phyloP scores from a whole-genome alignment of 2,888 invertebrate species.

The Thecocarcelia acutangulata region DNA sequence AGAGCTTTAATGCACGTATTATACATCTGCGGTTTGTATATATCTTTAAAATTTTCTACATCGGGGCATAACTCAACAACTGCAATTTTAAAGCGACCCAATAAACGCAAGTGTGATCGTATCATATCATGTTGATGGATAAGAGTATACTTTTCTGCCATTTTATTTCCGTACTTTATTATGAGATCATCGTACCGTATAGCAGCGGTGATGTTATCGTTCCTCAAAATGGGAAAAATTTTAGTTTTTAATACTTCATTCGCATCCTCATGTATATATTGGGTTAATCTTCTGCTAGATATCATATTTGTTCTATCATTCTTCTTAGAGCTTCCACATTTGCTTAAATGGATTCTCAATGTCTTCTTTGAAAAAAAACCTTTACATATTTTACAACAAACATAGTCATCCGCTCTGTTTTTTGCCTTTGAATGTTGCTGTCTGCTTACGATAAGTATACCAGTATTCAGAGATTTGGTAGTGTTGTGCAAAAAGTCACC shows the following conservation, averaged over 20 bases:
- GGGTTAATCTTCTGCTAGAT: neutral
- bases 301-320: neutral
- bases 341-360: neutral
- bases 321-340: neutral
- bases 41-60: conserved; percentile 2
- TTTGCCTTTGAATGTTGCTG: neutral
- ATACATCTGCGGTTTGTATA: conserved; percentile 7
- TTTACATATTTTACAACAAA: neutral
- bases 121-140: conserved; percentile 34
- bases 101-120: conserved; percentile 5
- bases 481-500: conserved; percentile 1
- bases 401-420: neutral
- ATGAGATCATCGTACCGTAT: conserved; percentile 39
- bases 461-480: neutral
- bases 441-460: neutral
- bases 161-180: conserved; percentile 33
- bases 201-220: neutral
- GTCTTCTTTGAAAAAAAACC: conserved; percentile 1
- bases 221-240: conserved; percentile 21
- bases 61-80: neutral
- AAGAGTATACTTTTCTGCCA: conserved; percentile 17
- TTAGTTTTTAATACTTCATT: conserved; percentile 4
- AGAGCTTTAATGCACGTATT: conserved; percentile 11
- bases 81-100: conserved; percentile 40
- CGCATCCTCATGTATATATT: conserved; percentile 16